Conservation (phyloP, 1,140 invertebrate species). For the Trialeurodes vaporariorum region DNA sequence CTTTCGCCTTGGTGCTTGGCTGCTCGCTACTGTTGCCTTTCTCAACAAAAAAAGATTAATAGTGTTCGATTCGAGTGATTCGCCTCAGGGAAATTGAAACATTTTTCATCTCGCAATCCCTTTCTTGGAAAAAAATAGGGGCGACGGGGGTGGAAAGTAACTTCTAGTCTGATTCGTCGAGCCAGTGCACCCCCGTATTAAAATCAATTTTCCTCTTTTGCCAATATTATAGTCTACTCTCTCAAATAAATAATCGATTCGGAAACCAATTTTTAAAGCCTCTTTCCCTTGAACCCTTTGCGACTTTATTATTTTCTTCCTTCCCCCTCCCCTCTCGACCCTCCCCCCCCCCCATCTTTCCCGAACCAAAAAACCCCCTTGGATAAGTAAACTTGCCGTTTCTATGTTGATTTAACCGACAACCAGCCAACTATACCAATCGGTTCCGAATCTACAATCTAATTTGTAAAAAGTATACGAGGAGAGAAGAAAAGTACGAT, state of each 20-base stretch:
- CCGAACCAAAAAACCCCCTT: no score
- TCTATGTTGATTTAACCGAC: no score
- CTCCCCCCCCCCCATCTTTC: conserved; percentile 4
- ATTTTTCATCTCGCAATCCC: background rate
- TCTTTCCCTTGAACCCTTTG: conserved; percentile 2
- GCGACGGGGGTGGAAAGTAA: no score
- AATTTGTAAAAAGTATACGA: no score
- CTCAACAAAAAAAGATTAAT: background rate
- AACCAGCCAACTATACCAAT: no score
- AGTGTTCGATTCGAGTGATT: background rate
- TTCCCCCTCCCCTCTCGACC: conserved; percentile 7
- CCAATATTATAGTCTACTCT: background rate
- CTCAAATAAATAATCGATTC: conserved; percentile 1
- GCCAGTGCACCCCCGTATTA: background rate
- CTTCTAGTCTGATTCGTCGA: no score
- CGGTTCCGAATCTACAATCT: no score
- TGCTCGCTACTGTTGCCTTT: no score
- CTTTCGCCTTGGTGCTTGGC: no score
- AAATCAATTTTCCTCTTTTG: conserved; percentile 2
- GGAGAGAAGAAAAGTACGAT: no score
- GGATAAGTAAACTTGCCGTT: no score
- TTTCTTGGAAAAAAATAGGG: no score
- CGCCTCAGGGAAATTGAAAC: background rate
- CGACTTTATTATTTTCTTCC: background rate
- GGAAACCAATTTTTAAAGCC: background rate